A percentile compares a stretch with the other conserved stretches of the same genome.
phyloP scores from a whole-genome alignment of 2,113 vertebrate genomes.

The Protobothrops flavoviridis region DNA sequence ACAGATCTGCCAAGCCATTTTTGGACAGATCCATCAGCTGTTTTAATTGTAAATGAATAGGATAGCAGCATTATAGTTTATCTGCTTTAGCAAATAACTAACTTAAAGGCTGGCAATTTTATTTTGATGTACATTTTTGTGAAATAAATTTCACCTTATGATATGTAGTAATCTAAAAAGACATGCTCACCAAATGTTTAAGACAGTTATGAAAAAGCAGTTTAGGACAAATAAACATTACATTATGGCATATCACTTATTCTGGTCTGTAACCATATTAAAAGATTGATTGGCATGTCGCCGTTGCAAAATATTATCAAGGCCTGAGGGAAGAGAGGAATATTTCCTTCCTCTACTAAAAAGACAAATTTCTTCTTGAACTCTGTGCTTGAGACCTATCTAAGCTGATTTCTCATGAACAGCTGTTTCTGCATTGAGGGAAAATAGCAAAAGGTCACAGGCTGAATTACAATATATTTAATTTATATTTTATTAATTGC shows the following conservation, averaged over 20 bases:
- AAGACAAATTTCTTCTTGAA: conserved; percentile 44
- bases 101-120: neutral
- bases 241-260: conserved; percentile 28
- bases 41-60: neutral
- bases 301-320: conserved; percentile 50
- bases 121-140: neutral
- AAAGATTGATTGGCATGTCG: neutral
- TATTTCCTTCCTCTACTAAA: conserved; percentile 43
- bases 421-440: conserved; percentile 54
- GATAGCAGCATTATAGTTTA: neutral
- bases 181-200: conserved; percentile 26
- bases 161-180: neutral
- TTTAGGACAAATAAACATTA: neutral
- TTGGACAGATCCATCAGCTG: neutral
- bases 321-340: conserved; percentile 38
- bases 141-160: neutral
- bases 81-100: neutral
- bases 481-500: conserved; percentile 56
- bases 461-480: conserved; percentile 57
- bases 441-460: conserved; percentile 62
- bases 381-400: conserved; percentile 29
- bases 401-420: conserved; percentile 59
- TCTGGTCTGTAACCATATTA: no score
- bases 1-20: neutral
- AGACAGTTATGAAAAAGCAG: conserved; percentile 34